These are phyloP conservation scores for Perithous albicinctus DNA, from an alignment of 2,888 invertebrate genomes.

Conservation along the genomic window DNA sequence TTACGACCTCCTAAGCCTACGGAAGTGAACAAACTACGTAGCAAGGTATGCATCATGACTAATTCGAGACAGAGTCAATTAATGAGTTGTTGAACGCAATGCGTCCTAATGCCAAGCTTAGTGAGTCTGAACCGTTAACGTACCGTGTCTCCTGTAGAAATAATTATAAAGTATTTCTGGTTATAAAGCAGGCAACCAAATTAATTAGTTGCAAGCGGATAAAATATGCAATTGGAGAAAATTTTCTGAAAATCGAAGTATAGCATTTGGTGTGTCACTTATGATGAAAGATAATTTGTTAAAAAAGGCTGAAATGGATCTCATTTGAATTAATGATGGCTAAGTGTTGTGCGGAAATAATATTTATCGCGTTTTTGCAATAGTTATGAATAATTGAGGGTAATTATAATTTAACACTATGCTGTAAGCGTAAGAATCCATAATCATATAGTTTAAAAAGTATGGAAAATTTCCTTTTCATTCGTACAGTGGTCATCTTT, in stretches of 20 bases:
- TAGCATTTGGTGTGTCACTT: background rate
- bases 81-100: slow-evolving; percentile 10
- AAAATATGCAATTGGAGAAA: background rate
- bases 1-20: too few species aligned
- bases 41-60: too few species aligned
- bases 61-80: too few species aligned
- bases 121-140: slow-evolving; percentile 13
- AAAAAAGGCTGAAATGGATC: too few species aligned
- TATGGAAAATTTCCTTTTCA: background rate
- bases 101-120: background rate
- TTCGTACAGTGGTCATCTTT: background rate
- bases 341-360: too few species aligned
- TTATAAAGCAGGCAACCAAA: background rate
- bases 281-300: too few species aligned
- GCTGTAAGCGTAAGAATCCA: too few species aligned
- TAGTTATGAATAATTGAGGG: too few species aligned
- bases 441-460: background rate
- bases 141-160: background rate
- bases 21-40: too few species aligned
- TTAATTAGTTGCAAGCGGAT: background rate
- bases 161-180: background rate
- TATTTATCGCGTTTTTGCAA: too few species aligned
- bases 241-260: background rate
- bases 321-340: too few species aligned
- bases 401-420: too few species aligned